Conservation (phyloP, 1,140 invertebrate genomes). For the Drosophila sp. region DNA sequence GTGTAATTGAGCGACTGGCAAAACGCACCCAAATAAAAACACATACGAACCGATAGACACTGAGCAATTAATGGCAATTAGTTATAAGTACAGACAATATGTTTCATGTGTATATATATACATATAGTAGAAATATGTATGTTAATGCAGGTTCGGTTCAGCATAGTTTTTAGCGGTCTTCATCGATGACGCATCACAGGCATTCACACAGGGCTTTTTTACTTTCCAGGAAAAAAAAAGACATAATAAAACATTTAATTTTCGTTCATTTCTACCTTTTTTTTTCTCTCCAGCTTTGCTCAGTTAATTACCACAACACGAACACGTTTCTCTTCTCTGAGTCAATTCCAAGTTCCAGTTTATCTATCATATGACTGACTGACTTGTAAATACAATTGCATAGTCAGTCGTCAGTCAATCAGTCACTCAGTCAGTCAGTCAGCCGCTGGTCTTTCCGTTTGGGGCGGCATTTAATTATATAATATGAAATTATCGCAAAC, state of each 20-base stretch:
- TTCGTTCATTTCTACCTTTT: background rate
- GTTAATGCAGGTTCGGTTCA: slow-evolving; percentile 16
- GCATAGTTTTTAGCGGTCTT: slow-evolving; percentile 27
- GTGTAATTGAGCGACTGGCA: slow-evolving; percentile 60
- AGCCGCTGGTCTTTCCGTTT: slow-evolving; percentile 19
- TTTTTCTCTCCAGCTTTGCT: background rate
- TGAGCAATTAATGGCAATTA: slow-evolving; percentile 55
- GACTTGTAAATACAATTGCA: slow-evolving; percentile 31
- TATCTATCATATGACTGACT: slow-evolving; percentile 17
- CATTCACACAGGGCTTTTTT: slow-evolving; percentile 15
- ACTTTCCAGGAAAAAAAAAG: background rate
- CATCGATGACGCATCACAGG: slow-evolving; percentile 31
- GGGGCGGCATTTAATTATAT: slow-evolving; percentile 33
- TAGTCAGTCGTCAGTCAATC: background rate
- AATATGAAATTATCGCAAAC: slow-evolving; percentile 36
- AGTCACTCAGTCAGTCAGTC: background rate
- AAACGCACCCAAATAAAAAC: slow-evolving; percentile 52
- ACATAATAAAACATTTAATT: background rate
- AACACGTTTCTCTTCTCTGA: slow-evolving; percentile 18
- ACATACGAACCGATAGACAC: slow-evolving; percentile 26
- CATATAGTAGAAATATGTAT: too few relatives aligned
- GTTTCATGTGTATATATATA: slow-evolving; percentile 25
- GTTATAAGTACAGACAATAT: slow-evolving; percentile 22
- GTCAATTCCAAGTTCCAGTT: slow-evolving; percentile 12
- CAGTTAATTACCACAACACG: slow-evolving; percentile 22